Base-by-base conservation (phyloP, 2,888 invertebrate species). In the Zaprionus lineosus region DNA sequence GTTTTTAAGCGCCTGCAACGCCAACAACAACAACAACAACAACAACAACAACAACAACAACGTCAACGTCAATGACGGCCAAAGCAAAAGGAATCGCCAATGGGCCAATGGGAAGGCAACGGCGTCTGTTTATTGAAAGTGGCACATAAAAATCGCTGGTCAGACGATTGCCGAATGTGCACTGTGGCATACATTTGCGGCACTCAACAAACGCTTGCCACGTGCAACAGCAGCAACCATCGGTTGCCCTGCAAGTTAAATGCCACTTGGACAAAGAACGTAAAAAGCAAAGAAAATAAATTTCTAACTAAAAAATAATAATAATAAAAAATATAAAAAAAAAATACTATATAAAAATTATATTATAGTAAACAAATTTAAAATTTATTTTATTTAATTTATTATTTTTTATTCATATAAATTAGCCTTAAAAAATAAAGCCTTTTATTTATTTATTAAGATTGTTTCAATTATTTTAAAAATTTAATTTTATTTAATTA, bases 121-220 rank as follows among this genome's bases (percentile, higher is more conserved):
- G 59, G 36, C 59, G 47, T 56, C 74, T 73, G 66, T 84, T 84
- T 78, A 78, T 78, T 78, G 77, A 84, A 78, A 84, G 73, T 63
- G 56, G 53, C 57, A 43, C 44, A 73, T 77, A 65, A 74, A 74
- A 76, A 66, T 66, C 41, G 61, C 40, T 55, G 58, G 29, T 12
- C 67, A 56, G 37, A 16, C 50, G 64, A 57, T 50, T 39, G 40
- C 0, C 48, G 15, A 39, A 28, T 53, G 46, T n/a, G n/a, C 50
- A 46, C 43, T 64, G 65, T 50, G 53, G 50, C 56, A 59, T 51
- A 43, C 39, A 41, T 53, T 52, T 36, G 28, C 41, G 37, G 28
- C 34, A 43, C 44, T 43, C n/a, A 16, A 48, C 3, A 24, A 5
- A 5, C n/a, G 4, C 0, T 1, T 7, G 5, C 5, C 15, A 39